A percentile compares a stretch with the other conserved stretches of the same genome.
These are phyloP conservation scores for Haliclystus octoradiatus DNA, from an alignment of 30 jellyfish, hydroid and myxozoan genomes.

Conservation along the genomic window DNA sequence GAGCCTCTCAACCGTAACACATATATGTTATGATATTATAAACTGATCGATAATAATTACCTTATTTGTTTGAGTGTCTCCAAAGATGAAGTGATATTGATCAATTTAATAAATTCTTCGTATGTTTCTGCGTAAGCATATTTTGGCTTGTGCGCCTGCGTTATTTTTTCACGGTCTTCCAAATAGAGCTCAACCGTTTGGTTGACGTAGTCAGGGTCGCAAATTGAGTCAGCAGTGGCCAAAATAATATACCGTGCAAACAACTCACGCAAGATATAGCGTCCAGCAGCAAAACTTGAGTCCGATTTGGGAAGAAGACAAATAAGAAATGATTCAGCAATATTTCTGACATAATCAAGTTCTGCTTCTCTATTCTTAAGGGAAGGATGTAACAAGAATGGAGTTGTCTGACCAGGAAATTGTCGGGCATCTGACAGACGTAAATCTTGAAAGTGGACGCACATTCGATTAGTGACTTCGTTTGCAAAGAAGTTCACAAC, in stretches of 20 bases:
- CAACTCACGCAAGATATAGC: conserved; percentile 81
- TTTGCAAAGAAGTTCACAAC: conserved; percentile 78
- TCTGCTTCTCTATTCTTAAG: conserved; percentile 62
- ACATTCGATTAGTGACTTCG: conserved; percentile 46
- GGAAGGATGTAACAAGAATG: conserved; percentile 92
- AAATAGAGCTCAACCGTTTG: conserved; percentile 77
- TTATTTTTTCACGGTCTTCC: conserved; percentile 85
- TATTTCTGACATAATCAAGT: conserved; percentile 55
- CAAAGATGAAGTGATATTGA: conserved; percentile 54
- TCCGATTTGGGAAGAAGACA: conserved; percentile 80
- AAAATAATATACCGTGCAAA: conserved; percentile 59
- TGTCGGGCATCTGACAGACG: conserved; percentile 82
- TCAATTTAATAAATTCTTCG: conserved; percentile 88
- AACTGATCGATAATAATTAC: too few species aligned
- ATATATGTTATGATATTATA: too few species aligned
- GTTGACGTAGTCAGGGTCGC: conserved; percentile 93
- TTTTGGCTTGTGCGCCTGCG: conserved; percentile 76
- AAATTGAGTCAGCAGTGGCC: conserved; percentile 94
- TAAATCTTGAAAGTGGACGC: conserved; percentile 84
- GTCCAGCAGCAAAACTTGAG: conserved; percentile 63
- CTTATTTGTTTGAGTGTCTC: conserved; percentile 94
- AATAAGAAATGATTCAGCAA: conserved; percentile 74
- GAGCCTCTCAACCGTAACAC: too few species aligned
- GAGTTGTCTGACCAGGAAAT: conserved; percentile 75
- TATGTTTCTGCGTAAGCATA: conserved; percentile 98